These are phyloP conservation scores for Teleiodes luculella DNA, from an alignment of 2,888 invertebrate genomes.

Conservation along the genomic window DNA sequence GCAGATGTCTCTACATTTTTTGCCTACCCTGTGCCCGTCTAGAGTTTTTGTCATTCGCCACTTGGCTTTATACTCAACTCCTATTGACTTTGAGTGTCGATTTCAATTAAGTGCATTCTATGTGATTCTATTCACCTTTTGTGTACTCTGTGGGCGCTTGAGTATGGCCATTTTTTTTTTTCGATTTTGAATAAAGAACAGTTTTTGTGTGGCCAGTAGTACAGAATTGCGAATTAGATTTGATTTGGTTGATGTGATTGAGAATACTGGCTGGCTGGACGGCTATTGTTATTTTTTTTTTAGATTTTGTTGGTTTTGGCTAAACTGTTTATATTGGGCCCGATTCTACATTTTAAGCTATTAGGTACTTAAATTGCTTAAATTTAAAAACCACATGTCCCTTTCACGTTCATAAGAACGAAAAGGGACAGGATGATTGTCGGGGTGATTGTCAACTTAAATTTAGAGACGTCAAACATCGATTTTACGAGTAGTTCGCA, in stretches of 20 bases:
- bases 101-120: constrained; percentile 50
- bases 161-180: too few species aligned
- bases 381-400: too few species aligned
- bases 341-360: too few species aligned
- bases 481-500: too few species aligned
- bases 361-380: too few species aligned
- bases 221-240: constrained; percentile 7
- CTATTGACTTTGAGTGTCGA: constrained; percentile 46
- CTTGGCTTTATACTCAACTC: neutral
- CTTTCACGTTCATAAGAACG: too few species aligned
- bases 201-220: neutral
- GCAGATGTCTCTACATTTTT: constrained; percentile 55
- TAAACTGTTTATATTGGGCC: constrained; percentile 1
- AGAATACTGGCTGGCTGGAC: neutral
- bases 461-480: too few species aligned
- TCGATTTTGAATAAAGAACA: constrained; percentile 17
- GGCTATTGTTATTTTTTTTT: neutral
- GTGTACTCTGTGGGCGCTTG: constrained; percentile 26
- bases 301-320: neutral
- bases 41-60: constrained; percentile 26
- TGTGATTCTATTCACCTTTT: constrained; percentile 45
- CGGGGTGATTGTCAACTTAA: too few species aligned
- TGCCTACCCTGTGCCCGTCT: constrained; percentile 27
- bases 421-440: too few species aligned
- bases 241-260: constrained; percentile 1